Conservation (phyloP, 23 tunicate species). For the Trididemnum clinides region DNA sequence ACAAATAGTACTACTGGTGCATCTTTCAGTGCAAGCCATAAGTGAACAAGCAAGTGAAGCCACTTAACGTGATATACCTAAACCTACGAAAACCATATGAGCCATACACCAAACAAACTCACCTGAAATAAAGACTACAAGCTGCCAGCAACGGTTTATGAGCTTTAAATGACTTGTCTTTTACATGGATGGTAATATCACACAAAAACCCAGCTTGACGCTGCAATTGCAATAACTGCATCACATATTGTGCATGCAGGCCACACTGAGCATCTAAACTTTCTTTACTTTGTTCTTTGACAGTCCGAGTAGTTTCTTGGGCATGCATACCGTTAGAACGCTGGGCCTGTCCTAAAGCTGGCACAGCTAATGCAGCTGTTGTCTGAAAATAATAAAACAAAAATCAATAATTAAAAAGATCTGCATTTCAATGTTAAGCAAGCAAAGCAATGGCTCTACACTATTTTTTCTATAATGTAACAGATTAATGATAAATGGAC, state of each 20-base stretch:
- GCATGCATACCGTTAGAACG: neutral
- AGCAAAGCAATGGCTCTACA: too few species aligned
- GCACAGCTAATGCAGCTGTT: neutral
- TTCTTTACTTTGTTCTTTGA: neutral
- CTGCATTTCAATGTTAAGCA: too few species aligned
- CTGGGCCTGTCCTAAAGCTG: neutral
- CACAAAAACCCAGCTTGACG: constrained; percentile 80
- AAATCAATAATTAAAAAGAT: too few species aligned
- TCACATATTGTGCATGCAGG: constrained; percentile 79
- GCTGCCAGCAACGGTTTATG: constrained; percentile 88
- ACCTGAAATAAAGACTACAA: constrained; percentile 90
- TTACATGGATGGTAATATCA: constrained; percentile 78
- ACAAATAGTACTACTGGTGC: too few species aligned
- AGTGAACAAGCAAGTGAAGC: too few species aligned
- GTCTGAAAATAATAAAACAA: neutral
- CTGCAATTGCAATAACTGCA: constrained; percentile 81
- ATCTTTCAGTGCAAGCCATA: too few species aligned
- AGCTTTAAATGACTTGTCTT: constrained; percentile 75
- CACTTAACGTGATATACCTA: too few species aligned
- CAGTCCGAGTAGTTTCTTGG: neutral
- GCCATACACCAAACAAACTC: neutral
- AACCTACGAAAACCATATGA: too few species aligned
- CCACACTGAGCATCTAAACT: constrained; percentile 56
- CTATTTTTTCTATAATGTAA: too few species aligned
- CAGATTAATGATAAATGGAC: too few species aligned